A percentile compares a stretch with the other conserved stretches of the same genome.
Conservation (phyloP, 2,113 vertebrate species). For the Neolamprologus sp. region DNA sequence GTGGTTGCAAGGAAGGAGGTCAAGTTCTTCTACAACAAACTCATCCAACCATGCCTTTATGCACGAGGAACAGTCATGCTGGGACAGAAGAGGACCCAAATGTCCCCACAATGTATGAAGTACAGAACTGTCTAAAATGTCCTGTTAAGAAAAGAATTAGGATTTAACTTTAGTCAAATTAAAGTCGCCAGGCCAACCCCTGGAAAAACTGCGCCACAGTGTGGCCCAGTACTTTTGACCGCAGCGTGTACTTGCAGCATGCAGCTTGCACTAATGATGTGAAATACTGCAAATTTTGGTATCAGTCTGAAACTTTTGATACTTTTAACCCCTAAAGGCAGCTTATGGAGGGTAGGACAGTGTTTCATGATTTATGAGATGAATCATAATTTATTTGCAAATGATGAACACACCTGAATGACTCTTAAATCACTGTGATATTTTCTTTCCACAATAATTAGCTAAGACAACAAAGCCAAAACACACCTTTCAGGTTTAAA, state of each 20-base stretch:
- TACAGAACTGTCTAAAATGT: not conserved
- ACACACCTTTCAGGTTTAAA: not conserved
- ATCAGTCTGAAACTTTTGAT: not conserved
- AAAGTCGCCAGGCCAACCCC: not conserved
- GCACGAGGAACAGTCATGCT: accelerated
- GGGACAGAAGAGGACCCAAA: not conserved
- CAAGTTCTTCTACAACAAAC: not conserved
- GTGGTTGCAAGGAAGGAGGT: not conserved
- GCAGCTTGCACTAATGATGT: not conserved
- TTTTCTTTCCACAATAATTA: not conserved
- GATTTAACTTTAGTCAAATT: not conserved
- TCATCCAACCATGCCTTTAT: not conserved
- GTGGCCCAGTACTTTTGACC: not conserved
- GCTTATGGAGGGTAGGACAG: not conserved
- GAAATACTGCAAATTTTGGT: not conserved
- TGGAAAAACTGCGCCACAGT: not conserved
- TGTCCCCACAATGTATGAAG: not conserved
- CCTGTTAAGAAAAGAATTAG: not conserved
- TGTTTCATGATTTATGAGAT: not conserved
- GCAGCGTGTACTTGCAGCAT: not conserved
- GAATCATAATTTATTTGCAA: not conserved
- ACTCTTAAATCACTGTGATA: not conserved
- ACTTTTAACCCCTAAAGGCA: not conserved
- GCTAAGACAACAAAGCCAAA: not conserved
- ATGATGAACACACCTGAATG: not conserved